phyloP scores from a whole-genome alignment of 2,113 vertebrate species.

The Ursus arctos region DNA sequence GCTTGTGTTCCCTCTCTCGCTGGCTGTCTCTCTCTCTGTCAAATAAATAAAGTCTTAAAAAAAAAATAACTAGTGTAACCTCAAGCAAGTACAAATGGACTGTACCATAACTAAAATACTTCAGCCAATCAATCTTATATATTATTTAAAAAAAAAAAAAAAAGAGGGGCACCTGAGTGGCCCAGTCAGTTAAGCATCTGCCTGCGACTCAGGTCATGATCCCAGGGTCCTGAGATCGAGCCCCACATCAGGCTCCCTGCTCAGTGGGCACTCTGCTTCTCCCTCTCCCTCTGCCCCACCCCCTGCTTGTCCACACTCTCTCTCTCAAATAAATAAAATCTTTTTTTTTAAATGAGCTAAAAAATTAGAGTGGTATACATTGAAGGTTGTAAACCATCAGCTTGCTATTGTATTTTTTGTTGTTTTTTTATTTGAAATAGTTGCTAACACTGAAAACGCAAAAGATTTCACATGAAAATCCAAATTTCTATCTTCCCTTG shows the following conservation, averaged over 20 bases:
- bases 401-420: background rate
- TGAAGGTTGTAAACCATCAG: background rate
- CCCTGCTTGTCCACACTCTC: background rate
- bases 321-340: background rate
- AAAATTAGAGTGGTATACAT: background rate
- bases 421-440: background rate
- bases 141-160: too few relatives aligned
- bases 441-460: background rate
- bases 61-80: background rate
- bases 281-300: background rate
- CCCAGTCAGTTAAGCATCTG: too few relatives aligned
- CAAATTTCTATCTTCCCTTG: slow-evolving; percentile 17
- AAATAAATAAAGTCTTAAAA: too few relatives aligned
- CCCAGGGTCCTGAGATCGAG: too few relatives aligned
- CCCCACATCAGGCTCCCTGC: too few relatives aligned
- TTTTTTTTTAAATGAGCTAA: background rate
- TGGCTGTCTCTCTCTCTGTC: too few relatives aligned
- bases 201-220: too few relatives aligned
- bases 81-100: background rate
- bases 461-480: background rate
- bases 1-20: too few relatives aligned
- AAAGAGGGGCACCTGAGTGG: too few relatives aligned
- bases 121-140: background rate
- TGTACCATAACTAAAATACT: background rate
- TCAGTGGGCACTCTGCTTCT: too few relatives aligned